These are phyloP conservation scores for Cremastobaeus sp. DNA, from an alignment of 2,888 invertebrate species.

Conservation along the genomic window DNA sequence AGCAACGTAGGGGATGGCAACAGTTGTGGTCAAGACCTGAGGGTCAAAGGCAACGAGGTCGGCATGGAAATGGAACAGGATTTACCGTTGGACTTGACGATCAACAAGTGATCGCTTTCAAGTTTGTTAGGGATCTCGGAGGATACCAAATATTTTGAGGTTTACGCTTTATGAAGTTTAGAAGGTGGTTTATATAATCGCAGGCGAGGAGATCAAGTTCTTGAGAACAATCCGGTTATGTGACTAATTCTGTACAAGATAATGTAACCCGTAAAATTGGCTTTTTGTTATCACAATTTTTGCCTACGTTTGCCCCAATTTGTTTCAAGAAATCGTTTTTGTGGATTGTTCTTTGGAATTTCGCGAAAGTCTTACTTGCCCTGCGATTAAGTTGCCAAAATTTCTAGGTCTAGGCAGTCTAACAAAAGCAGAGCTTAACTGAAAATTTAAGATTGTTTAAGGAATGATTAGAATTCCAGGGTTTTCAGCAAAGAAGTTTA, in stretches of 20 bases:
- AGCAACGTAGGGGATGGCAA: slow-evolving; percentile 66
- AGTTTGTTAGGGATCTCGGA: not conserved
- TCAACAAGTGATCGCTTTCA: slow-evolving; percentile 72
- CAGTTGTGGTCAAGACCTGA: slow-evolving; percentile 74
- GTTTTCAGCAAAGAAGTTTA: no score
- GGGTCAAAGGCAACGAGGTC: slow-evolving; percentile 78
- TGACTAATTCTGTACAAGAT: no score
- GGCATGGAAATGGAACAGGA: slow-evolving; percentile 77
- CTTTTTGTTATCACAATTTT: not conserved
- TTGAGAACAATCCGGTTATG: slow-evolving; percentile 12
- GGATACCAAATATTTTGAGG: slow-evolving; percentile 41
- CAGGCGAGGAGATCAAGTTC: not conserved
- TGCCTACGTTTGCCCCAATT: no score
- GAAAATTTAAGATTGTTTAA: not conserved
- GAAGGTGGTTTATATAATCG: not conserved
- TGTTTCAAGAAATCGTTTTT: not conserved
- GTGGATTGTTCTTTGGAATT: slow-evolving; percentile 12
- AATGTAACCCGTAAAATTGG: no score
- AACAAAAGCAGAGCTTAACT: slow-evolving; percentile 38
- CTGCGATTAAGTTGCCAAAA: not conserved
- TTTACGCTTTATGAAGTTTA: slow-evolving; percentile 23
- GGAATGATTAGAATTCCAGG: no score
- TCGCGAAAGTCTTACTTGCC: not conserved
- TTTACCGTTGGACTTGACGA: slow-evolving; percentile 77
- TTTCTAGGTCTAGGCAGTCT: slow-evolving; percentile 16